phyloP scores from a whole-genome alignment of 2,797 vertebrate species.

The Loriculus beryllinus region DNA sequence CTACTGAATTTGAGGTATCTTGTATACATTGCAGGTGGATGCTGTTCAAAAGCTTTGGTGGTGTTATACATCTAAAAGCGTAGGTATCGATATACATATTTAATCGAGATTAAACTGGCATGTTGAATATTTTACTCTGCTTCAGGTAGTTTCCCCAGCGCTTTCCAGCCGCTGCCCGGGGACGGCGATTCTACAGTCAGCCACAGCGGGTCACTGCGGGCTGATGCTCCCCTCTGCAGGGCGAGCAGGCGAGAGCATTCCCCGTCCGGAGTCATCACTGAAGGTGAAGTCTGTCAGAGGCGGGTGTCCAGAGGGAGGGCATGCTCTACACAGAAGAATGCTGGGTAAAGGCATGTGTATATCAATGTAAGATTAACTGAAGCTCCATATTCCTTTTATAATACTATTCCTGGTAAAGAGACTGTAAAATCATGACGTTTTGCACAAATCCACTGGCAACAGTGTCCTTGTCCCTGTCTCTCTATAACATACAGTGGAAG shows the following conservation, averaged over 20 bases:
- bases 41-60: neutral
- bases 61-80: too few species aligned
- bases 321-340: neutral
- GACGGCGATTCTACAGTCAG: neutral
- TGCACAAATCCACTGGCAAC: neutral
- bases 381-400: neutral
- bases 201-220: neutral
- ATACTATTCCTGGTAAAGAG: neutral
- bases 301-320: neutral
- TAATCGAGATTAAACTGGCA: neutral
- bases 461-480: neutral
- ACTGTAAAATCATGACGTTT: neutral
- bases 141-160: too few species aligned
- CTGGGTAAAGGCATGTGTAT: neutral
- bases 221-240: neutral
- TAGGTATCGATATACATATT: accelerated
- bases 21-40: neutral
- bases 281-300: neutral
- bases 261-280: too few species aligned
- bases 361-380: neutral
- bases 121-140: neutral
- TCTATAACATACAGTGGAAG: neutral
- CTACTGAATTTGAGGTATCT: neutral
- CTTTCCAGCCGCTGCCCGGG: neutral
- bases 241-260: neutral